phyloP scores from a whole-genome alignment of 2,797 vertebrate species.

The Acanthornis magna region DNA sequence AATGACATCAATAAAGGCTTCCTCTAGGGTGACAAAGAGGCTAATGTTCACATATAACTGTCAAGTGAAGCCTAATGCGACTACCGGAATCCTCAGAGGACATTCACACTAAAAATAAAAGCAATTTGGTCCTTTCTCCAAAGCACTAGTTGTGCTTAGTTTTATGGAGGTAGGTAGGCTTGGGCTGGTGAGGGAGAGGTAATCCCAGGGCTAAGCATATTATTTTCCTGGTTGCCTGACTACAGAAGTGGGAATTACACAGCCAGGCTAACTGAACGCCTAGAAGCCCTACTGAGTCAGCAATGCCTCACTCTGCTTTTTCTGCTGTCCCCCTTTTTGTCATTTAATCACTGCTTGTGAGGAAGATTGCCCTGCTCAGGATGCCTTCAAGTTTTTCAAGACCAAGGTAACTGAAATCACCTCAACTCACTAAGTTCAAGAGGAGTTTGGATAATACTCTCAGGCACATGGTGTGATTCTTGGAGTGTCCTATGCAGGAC shows the following conservation, averaged over 20 bases:
- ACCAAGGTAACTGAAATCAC: not conserved
- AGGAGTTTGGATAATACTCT: rapidly evolving
- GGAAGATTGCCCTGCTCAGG: not conserved
- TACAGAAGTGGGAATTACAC: not conserved
- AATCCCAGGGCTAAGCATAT: not conserved
- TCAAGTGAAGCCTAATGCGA: not conserved
- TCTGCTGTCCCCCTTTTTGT: not conserved
- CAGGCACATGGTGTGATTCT: not conserved
- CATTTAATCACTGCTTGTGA: not conserved
- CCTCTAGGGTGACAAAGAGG: not conserved
- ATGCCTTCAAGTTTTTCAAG: not conserved
- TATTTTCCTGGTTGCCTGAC: not conserved
- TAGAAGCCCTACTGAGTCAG: not conserved
- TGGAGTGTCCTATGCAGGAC: not conserved
- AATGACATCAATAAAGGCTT: not conserved
- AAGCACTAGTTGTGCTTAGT: not conserved
- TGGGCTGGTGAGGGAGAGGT: not conserved
- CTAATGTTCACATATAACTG: not conserved
- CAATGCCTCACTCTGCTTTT: not conserved
- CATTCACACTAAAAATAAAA: not conserved
- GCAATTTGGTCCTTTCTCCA: not conserved
- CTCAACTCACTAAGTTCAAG: not conserved
- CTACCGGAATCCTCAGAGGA: not conserved
- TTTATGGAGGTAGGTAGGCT: not conserved
- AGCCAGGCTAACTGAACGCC: not conserved